Evolutionary conservation across 2,113 vertebrate genomes (phyloP), one percentile per base, ranked within the genome.

Genomic region (Elanoides forficatus): DNA sequence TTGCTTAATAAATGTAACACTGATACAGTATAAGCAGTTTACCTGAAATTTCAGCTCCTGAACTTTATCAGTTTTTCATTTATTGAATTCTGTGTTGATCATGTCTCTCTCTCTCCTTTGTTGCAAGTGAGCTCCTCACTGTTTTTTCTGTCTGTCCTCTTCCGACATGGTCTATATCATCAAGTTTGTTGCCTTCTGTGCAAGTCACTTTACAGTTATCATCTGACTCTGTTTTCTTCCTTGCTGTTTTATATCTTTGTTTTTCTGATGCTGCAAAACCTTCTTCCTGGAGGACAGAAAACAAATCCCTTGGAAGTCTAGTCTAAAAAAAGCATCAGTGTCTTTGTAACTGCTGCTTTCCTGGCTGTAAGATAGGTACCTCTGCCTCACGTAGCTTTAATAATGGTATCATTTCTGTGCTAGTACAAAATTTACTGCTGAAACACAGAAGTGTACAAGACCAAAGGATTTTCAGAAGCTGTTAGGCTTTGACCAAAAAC

Each of bases 251-350:
- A 47, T 45, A 43, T 50, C 91, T 88, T 93, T 94, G 67, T 85
- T 78, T 56, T 95, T 40, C 43, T 91, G 60, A 42, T 85, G 81
- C 66, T 93, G 56, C 81, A 90, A 70, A 48, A 19, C 90, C 95
- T 97, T 97, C 74, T 92, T 96, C 92, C 98, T 98, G 85, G 81
- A 96, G 17, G 52, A 52, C 32, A 93, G 65, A 93, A 86, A 90
- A 81, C 38, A 94, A 91, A 75, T 29, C 40, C 21, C 48, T 76
- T 60, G 20, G 43, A 87, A 88, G 62, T 62, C 42, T 70, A 18
- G 4, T 42, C 68, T 81, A 78, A 80, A 56, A 56, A 86, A 81
- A 85, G 3, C 56, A 72, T n/a, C 34, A 52, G 2, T 32, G 18
- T 76, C 60, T 87, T 58, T 66, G 14, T 79, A 90, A 40, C 85